Evolutionary conservation across 2,113 vertebrate species (phyloP), one percentile per base, ranked within the genome.

Genomic region (Scopus umbretta): DNA sequence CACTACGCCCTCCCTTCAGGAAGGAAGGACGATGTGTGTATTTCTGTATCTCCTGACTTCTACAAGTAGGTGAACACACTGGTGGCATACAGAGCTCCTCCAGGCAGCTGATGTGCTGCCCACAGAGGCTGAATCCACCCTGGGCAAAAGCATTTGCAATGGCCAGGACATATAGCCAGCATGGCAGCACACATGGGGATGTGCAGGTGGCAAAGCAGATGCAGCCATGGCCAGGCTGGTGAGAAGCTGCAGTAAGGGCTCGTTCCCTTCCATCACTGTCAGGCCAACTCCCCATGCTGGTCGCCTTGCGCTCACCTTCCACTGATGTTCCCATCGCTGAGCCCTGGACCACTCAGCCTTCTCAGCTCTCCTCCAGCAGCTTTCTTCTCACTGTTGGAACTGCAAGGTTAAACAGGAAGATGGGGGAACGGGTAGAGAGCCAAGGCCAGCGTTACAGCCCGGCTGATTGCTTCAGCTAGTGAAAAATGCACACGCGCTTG

Each of bases 401-500:
- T 20, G 38, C 13, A 32, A 17, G 36, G 21, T 68, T 90, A 62
- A 78, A 74, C 61, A 66, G 27, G 23, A 43, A 38, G 62, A 27
- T 14, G 58, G 23, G 62, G 36, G 32, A 66, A 59, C 42, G 70
- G 25, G 30, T 16, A n/a, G 42, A n/a, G 56, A 43, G 32, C 45
- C 59, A 50, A 40, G 45, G 32, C n/a, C 45, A 20, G 43, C 7
- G 65, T 11, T 61, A 16, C 29, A 45, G 55, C 53, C 42, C 0
- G 0, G 53, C 70, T 25, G 61, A 25, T 40, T 40, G 45, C 47
- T 86, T 56, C 70, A 52, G 59, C 16, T n/a, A 13, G 34, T 15
- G 34, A 42, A 40, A 52, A 49, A 49, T 2, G 9, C 8, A 16
- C 6, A 6, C 0, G 1, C 0, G 0, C 58, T 38, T 14, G 29